Evolutionary conservation across 1,140 invertebrate species (phyloP), one percentile per base, ranked within the genome.

Genomic region (Galendromus occidentalis): DNA sequence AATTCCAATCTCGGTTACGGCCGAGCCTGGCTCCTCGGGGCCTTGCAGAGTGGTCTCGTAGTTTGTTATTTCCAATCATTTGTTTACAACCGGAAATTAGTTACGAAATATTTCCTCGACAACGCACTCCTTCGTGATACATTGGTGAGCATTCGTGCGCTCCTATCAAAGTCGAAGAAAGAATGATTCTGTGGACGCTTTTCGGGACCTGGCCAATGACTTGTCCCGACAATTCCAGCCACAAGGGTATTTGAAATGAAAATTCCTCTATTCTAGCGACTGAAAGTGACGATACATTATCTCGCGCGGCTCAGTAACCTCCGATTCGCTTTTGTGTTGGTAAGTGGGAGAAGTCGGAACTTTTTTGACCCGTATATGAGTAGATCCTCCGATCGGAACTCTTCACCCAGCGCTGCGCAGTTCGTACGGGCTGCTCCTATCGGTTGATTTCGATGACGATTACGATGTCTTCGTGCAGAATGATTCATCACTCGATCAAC

Each of bases 1-100:
- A 59, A 59, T 22, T 59, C 51, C 1, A 59, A 59, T 25, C 51
- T 59, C 9, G 51, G 51, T 14, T 59, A 59, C 20, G 51, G 51
- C 14, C 12, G 51, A 14, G 51, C 51, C 2, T 59, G 51, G 51
- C 33, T 59, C 17, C 51, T 59, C 51, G 51, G 51, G 22, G 51
- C 51, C 14, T 22, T 59, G 25, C 51, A 59, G 33, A 59, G 51
- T 22, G 51, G 51, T 33, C 51, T 59, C 12, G 25, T 59, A 14
- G 51, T 59, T 22, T 59, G 51, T 59, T 59, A 59, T 33, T 59
- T 59, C 33, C 51, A 59, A 59, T 59, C 51, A 14, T 59, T 59
- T 59, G 51, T 59, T 22, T 59, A 59, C 51, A 59, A 59, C 9
- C 51, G 51, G 2, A 59, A 59, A 59, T 33, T 59, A 17, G 51